Evolutionary conservation across 2,888 invertebrate species (phyloP).

Genomic region (Drosophila paucipuncta): DNA sequence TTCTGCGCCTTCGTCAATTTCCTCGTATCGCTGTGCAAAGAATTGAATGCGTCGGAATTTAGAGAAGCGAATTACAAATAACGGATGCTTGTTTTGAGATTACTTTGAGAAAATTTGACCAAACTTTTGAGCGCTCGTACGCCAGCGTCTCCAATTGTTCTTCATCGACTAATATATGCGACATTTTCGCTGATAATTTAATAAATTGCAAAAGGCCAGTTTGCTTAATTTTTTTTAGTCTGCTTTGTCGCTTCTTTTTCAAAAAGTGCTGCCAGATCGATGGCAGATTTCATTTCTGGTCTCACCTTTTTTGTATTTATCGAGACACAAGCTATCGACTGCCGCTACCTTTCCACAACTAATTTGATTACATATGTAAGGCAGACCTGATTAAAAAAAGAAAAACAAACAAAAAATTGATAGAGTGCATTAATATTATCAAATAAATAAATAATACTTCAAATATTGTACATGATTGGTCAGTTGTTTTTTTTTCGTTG

Average conservation of each 20-base stretch:
- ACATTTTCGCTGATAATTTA: slow-evolving; percentile 36
- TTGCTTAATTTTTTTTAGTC: neutral
- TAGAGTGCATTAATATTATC: neutral
- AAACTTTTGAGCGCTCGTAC: slow-evolving; percentile 79
- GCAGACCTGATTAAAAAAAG: neutral
- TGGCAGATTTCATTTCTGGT: neutral
- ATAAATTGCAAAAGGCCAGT: neutral
- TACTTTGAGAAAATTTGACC: slow-evolving; percentile 76
- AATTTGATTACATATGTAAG: neutral
- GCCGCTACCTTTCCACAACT: neutral
- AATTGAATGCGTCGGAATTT: slow-evolving; percentile 1
- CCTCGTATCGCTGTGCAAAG: slow-evolving; percentile 27
- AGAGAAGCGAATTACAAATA: neutral
- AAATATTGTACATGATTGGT: neutral
- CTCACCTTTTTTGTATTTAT: slow-evolving; percentile 13
- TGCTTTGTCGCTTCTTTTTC: slow-evolving; percentile 12
- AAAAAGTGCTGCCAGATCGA: slow-evolving; percentile 22
- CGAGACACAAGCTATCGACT: neutral
- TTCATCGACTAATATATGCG: slow-evolving; percentile 43
- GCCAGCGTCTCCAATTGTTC: slow-evolving; percentile 63
- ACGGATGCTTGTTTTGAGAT: slow-evolving; percentile 2
- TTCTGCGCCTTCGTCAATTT: slow-evolving; percentile 38
- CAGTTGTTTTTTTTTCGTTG: neutral
- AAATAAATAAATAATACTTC: neutral
- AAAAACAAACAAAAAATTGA: neutral